A percentile compares a stretch with the other conserved stretches of the same genome.
Conservation (phyloP, 2,113 vertebrate genomes). For the Pipra filicauda region DNA sequence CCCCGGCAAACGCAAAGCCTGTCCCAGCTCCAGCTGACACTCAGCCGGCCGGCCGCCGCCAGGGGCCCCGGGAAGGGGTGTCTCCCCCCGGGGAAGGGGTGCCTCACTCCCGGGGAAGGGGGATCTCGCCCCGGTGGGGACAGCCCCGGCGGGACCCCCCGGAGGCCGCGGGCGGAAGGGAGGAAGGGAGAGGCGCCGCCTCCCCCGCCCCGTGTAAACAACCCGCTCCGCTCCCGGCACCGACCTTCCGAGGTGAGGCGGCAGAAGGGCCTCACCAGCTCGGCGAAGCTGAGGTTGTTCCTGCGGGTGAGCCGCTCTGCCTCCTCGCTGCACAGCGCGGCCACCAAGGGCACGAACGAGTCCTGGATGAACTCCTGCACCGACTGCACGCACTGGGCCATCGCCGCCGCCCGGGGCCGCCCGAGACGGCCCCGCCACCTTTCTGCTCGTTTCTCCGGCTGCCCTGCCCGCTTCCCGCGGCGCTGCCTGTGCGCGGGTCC, state of each 20-base stretch:
- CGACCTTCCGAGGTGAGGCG: conserved; percentile 95
- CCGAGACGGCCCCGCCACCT: conserved; percentile 33
- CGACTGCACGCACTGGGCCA: conserved; percentile 94
- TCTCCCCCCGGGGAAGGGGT: too few relatives aligned
- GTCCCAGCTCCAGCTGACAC: neutral
- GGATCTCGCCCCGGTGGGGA: neutral
- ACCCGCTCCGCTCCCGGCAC: conserved; percentile 29
- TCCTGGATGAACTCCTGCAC: conserved; percentile 97
- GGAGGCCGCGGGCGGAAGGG: neutral
- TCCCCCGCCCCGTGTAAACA: conserved; percentile 9
- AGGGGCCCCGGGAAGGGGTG: too few relatives aligned
- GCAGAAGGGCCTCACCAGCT: conserved; percentile 93
- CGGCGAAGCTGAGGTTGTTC: conserved; percentile 91
- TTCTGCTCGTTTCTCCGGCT: neutral
- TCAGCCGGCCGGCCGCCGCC: neutral
- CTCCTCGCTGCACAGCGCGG: conserved; percentile 92
- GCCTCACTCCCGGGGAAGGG: too few relatives aligned
- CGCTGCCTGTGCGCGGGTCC: neutral
- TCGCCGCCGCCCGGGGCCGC: conserved; percentile 47
- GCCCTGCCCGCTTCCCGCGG: neutral
- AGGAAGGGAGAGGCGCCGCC: neutral
- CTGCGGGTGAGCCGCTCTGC: conserved; percentile 89
- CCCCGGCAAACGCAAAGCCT: neutral
- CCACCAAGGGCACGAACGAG: conserved; percentile 94
- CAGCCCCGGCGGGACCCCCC: neutral